phyloP scores from a whole-genome alignment of 2,797 vertebrate genomes.

The Champsocephalus gunnari region DNA sequence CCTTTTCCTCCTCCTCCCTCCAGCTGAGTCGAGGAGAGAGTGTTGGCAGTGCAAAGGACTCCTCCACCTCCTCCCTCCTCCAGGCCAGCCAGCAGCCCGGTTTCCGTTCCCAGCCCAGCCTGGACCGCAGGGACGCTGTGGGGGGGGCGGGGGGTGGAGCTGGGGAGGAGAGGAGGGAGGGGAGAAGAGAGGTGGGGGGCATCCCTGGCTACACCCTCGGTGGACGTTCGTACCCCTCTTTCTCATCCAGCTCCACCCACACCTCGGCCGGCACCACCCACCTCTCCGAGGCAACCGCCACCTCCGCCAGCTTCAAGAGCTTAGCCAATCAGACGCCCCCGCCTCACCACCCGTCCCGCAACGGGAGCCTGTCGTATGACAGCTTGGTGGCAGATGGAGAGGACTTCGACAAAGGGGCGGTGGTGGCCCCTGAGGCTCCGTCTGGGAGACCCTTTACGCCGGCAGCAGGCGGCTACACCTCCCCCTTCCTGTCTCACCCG shows the following conservation, averaged over 20 bases:
- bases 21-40: conserved; percentile 94
- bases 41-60: conserved; percentile 88
- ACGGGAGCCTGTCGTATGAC: conserved; percentile 89
- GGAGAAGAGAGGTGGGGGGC: conserved; percentile 60
- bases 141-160: conserved; percentile 56
- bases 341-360: conserved; percentile 81
- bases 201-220: conserved; percentile 83
- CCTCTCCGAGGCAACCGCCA: conserved; percentile 85
- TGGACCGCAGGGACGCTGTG: conserved; percentile 84
- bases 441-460: conserved; percentile 70
- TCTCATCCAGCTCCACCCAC: conserved; percentile 93
- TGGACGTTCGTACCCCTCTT: conserved; percentile 86
- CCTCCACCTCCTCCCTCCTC: conserved; percentile 86
- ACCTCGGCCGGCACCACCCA: conserved; percentile 73
- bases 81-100: conserved; percentile 91
- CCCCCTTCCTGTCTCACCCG: conserved; percentile 91
- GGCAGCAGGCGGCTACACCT: conserved; percentile 85
- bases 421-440: conserved; percentile 54
- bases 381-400: conserved; percentile 82
- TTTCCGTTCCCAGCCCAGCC: conserved; percentile 94
- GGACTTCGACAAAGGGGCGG: conserved; percentile 84
- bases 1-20: conserved; percentile 15
- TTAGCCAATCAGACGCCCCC: conserved; percentile 92
- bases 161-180: conserved; percentile 52
- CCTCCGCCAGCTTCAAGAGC: conserved; percentile 95